Evolutionary conservation across 2,797 vertebrate species (phyloP).

Genomic region (Acestrorhynchus altus): DNA sequence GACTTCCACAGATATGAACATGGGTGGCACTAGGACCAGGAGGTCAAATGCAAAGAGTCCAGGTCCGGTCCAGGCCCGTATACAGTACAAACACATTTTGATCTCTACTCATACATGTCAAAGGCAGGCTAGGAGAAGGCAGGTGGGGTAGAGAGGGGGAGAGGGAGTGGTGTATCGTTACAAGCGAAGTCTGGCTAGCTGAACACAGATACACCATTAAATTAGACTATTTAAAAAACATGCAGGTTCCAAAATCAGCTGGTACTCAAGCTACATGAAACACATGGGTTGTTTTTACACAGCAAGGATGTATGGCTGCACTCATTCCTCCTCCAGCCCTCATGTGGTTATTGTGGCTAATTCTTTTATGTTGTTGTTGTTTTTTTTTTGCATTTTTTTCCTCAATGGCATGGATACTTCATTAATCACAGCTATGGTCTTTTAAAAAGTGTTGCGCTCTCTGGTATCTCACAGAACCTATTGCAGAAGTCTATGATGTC

Average conservation of each 20-base stretch:
- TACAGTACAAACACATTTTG: conserved; percentile 57
- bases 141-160: conserved; percentile 1
- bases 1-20: conserved; percentile 41
- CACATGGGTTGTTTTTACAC: conserved; percentile 75
- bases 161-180: conserved; percentile 21
- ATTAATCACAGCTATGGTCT: conserved; percentile 87
- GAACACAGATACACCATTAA: conserved; percentile 86
- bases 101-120: conserved; percentile 54
- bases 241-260: conserved; percentile 88
- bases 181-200: conserved; percentile 46
- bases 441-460: conserved; percentile 75
- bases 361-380: conserved; percentile 52
- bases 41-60: conserved; percentile 40
- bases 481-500: conserved; percentile 78
- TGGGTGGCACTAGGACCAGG: conserved; percentile 35
- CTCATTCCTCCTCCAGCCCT: conserved; percentile 55
- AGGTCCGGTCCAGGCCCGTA: conserved; percentile 22
- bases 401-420: conserved; percentile 47
- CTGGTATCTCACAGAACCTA: conserved; percentile 66
- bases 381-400: conserved; percentile 55
- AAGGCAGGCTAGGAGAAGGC: conserved; percentile 11
- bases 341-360: conserved; percentile 42
- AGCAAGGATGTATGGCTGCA: conserved; percentile 71
- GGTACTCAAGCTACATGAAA: conserved; percentile 86
- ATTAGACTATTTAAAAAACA: conserved; percentile 88